Conservation (phyloP, 2,113 vertebrate genomes). For the Tor tambroides region DNA sequence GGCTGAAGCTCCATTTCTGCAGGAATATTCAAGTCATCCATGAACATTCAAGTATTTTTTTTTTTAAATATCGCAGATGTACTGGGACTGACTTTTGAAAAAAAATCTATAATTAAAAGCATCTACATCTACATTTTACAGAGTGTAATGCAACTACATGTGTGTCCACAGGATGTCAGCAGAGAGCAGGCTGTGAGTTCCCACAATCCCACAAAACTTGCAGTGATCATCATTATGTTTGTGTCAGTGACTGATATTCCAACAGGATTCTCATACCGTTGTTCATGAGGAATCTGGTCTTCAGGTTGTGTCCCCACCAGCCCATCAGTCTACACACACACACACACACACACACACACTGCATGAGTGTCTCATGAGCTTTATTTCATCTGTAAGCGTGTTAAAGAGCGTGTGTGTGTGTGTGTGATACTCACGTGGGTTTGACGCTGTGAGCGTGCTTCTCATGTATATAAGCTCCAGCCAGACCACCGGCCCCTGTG, state of each 20-base stretch:
- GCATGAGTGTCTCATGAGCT: neutral
- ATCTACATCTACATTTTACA: neutral
- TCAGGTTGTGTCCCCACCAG: constrained; percentile 92
- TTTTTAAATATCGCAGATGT: neutral
- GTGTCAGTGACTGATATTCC: neutral
- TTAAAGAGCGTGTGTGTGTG: neutral
- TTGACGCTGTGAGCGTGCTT: constrained; percentile 82
- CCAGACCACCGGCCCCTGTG: constrained; percentile 90
- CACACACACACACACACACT: neutral
- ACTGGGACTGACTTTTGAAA: neutral
- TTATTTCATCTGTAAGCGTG: neutral
- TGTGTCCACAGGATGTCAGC: constrained; percentile 38
- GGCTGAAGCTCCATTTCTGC: constrained; percentile 86
- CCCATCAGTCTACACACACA: constrained; percentile 79
- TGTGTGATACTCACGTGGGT: constrained; percentile 83
- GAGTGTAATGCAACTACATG: neutral
- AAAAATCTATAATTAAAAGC: no score
- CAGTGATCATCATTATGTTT: neutral
- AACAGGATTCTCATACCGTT: constrained; percentile 79
- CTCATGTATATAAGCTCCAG: constrained; percentile 88
- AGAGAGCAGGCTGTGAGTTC: neutral
- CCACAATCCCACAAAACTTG: neutral
- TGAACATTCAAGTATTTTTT: no score
- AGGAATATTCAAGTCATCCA: constrained; percentile 3
- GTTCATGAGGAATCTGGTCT: constrained; percentile 89